A percentile compares a stretch with the other conserved stretches of the same genome.
Evolutionary conservation across 2,113 vertebrate species (phyloP).

Genomic region (Hippocampus mohnikei): DNA sequence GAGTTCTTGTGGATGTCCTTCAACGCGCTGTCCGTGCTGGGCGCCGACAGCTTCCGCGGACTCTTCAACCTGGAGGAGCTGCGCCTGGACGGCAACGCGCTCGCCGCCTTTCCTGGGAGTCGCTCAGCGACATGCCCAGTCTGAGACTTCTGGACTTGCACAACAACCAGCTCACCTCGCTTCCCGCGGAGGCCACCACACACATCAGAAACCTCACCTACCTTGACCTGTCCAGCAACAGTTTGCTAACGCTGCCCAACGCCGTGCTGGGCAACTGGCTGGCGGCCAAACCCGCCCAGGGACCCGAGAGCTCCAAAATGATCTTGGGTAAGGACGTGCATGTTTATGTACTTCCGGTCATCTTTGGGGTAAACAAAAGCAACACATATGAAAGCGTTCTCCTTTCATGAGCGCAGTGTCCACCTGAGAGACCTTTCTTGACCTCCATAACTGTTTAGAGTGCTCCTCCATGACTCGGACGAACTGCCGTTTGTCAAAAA

Average conservation of each 20-base stretch:
- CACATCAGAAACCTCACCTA: conserved; percentile 88
- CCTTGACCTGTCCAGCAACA: conserved; percentile 93
- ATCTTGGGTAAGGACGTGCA: conserved; percentile 82
- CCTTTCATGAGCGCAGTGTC: too few species aligned
- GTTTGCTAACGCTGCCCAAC: conserved; percentile 83
- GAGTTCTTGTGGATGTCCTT: conserved; percentile 97
- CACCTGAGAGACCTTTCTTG: too few species aligned
- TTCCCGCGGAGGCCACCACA: conserved; percentile 80
- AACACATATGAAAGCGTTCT: too few species aligned
- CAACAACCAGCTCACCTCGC: conserved; percentile 82
- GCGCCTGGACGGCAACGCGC: conserved; percentile 84
- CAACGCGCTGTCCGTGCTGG: conserved; percentile 82
- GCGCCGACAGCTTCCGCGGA: conserved; percentile 78
- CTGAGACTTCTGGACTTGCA: conserved; percentile 90
- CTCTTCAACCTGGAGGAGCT: conserved; percentile 84
- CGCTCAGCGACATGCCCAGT: conserved; percentile 81
- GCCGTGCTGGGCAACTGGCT: conserved; percentile 85
- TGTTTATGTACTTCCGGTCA: too few species aligned
- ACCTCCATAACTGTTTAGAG: too few species aligned
- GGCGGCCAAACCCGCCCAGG: conserved; percentile 71
- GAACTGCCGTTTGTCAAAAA: too few species aligned
- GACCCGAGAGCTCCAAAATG: conserved; percentile 79
- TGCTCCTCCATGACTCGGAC: too few species aligned
- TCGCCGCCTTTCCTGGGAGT: conserved; percentile 89
- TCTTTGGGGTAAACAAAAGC: too few species aligned